Evolutionary conservation across 2,113 vertebrate species (phyloP).

Genomic region (Bufo gargarizans): DNA sequence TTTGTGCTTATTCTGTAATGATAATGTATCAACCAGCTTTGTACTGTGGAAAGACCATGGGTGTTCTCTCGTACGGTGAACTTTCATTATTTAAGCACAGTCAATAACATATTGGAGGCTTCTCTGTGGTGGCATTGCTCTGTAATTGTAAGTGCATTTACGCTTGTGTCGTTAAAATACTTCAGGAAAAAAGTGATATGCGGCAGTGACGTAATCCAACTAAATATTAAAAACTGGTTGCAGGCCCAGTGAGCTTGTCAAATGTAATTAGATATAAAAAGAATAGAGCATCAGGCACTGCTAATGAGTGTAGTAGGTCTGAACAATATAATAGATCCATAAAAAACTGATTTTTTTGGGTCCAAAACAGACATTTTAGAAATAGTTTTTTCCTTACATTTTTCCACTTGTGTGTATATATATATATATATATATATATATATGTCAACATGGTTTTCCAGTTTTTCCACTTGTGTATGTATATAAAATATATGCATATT

Average conservation of each 20-base stretch:
- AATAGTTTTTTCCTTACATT: no score
- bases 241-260: background rate
- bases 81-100: slow-evolving; percentile 19
- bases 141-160: slow-evolving; percentile 9
- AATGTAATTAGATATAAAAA: background rate
- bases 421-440: no score
- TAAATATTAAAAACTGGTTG: background rate
- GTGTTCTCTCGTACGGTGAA: slow-evolving; percentile 1
- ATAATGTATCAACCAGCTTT: slow-evolving; percentile 21
- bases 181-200: background rate
- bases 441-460: no score
- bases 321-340: background rate
- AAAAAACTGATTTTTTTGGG: no score
- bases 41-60: background rate
- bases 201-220: background rate
- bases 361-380: no score
- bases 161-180: background rate
- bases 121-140: slow-evolving; percentile 3
- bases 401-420: no score
- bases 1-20: background rate
- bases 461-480: no score
- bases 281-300: background rate
- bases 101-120: slow-evolving; percentile 16
- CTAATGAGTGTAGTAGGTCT: background rate
- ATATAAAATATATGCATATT: no score